Conservation (phyloP, 1,140 invertebrate species). For the Rhyacophila brunnea region DNA sequence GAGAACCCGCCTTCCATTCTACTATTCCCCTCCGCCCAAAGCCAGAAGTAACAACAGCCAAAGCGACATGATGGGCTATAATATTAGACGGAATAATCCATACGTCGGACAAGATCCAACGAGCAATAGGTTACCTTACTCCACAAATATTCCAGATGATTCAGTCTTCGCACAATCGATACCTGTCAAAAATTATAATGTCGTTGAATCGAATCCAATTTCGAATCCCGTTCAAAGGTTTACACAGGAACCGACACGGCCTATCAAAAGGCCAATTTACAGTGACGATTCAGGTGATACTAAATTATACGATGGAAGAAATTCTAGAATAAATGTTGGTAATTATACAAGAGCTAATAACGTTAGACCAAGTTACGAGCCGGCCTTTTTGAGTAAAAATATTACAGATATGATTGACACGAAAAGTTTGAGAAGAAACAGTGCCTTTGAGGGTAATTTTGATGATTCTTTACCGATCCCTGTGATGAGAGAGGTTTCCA, state of each 20-base stretch:
- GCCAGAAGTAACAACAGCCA: constrained; percentile 18
- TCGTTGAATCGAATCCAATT: neutral
- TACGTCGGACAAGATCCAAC: constrained; percentile 28
- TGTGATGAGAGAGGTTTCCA: constrained; percentile 46
- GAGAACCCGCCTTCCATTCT: constrained; percentile 36
- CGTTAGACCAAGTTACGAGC: constrained; percentile 30
- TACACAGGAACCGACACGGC: constrained; percentile 1
- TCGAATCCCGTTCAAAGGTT: constrained; percentile 6
- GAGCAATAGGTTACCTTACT: constrained; percentile 36
- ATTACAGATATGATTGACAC: constrained; percentile 33
- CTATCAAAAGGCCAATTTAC: neutral
- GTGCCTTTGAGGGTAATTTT: constrained; percentile 30
- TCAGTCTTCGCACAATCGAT: constrained; percentile 41
- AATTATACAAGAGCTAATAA: constrained; percentile 13
- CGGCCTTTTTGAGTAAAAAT: constrained; percentile 32
- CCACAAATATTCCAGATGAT: constrained; percentile 44
- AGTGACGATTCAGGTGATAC: neutral
- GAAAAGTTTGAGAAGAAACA: constrained; percentile 18
- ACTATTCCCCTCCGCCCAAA: constrained; percentile 29
- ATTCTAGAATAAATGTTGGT: too few relatives aligned
- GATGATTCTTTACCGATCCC: constrained; percentile 54
- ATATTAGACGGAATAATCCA: constrained; percentile 27
- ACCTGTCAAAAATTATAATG: constrained; percentile 29
- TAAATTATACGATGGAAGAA: neutral
- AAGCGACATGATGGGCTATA: constrained; percentile 26